Evolutionary conservation across 2,113 vertebrate species (phyloP).

Genomic region (Blennius ocellaris): DNA sequence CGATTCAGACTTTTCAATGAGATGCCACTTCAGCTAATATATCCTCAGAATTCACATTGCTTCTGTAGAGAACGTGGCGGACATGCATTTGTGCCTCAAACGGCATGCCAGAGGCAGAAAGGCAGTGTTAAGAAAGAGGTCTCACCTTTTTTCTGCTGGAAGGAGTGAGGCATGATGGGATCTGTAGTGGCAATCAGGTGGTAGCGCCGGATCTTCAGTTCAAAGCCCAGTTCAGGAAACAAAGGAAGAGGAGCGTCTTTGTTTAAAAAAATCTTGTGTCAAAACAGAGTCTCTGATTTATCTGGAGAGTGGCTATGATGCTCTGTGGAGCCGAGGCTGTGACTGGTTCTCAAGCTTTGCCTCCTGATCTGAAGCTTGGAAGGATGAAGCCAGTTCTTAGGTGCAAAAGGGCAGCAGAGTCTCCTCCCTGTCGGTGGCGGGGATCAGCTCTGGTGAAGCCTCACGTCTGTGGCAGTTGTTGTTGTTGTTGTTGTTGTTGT

Average conservation of each 20-base stretch:
- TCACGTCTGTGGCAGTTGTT: conserved; percentile 41
- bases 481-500: conserved; percentile 26
- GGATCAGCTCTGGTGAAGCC: conserved; percentile 62
- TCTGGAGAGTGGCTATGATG: conserved; percentile 42
- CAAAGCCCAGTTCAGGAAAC: conserved; percentile 50
- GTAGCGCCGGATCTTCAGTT: conserved; percentile 41
- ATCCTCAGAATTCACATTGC: too few relatives aligned
- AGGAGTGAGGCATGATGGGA: conserved; percentile 83
- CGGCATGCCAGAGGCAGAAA: too few relatives aligned
- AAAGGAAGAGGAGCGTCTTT: conserved; percentile 32
- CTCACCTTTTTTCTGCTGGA: conserved; percentile 83
- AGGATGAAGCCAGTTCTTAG: conserved; percentile 50
- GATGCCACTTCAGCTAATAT: too few relatives aligned
- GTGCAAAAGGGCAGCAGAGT: conserved; percentile 42
- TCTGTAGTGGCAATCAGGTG: conserved; percentile 58
- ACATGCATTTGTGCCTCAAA: too few relatives aligned
- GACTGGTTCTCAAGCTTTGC: conserved; percentile 36
- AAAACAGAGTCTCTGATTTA: conserved; percentile 24
- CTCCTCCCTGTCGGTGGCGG: conserved; percentile 28
- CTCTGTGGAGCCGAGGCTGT: conserved; percentile 43
- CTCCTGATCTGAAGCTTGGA: conserved; percentile 53
- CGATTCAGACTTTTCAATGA: too few relatives aligned
- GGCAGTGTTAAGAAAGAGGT: background rate
- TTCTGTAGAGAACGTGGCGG: too few relatives aligned
- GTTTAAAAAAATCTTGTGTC: conserved; percentile 29